Evolutionary conservation across 53 echinoderm and acorn worm species (phyloP), one percentile per base, ranked within the genome.

Genomic region (Henricia sp.): DNA sequence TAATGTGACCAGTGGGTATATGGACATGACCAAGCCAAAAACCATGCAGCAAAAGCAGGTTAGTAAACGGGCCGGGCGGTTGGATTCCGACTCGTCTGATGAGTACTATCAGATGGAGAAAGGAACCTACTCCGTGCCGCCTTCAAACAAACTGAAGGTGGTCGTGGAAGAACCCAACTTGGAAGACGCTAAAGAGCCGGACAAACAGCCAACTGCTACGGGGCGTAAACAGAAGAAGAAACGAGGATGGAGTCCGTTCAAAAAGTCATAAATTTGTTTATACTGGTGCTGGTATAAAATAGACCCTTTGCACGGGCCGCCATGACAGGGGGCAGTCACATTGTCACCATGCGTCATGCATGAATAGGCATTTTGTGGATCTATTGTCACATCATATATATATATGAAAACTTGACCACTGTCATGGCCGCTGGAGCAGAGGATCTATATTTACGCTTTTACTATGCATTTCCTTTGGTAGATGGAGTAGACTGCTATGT

Each of bases 41-140:
- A 26, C 76, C 0, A 40, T 6, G 5, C 59, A 76, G 43, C 39
- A 41, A 39, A 40, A 56, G 29, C 37, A 67, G 67, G 21, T 40
- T 40, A 40, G 38, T 40, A 38, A 37, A 9, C 21, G 21, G 46
- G 1, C 35, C 28, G 4, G 27, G 26, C 27, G 3, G 5, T 50
- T 25, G 44, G 80, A 80, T 17, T 30, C 80, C 30, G 80, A 80
- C 34, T 80, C 80, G 9, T 44, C 32, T 9, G 34, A 20, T 23
- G 80, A 62, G 41, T 43, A 64, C 63, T 80, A 80, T 50, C 43
- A 63, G 33, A 80, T 80, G 80, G 64, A 63, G 10, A 60, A 46
- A 13, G 6, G 8, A 6, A 60, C 46, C 36, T 80, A 80, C 80
- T 38, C 80, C 48, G 46, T 80, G 0, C 80, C 80, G 29, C 46